Evolutionary conservation across 2,888 invertebrate genomes (phyloP).

Genomic region (Limenitis camilla): DNA sequence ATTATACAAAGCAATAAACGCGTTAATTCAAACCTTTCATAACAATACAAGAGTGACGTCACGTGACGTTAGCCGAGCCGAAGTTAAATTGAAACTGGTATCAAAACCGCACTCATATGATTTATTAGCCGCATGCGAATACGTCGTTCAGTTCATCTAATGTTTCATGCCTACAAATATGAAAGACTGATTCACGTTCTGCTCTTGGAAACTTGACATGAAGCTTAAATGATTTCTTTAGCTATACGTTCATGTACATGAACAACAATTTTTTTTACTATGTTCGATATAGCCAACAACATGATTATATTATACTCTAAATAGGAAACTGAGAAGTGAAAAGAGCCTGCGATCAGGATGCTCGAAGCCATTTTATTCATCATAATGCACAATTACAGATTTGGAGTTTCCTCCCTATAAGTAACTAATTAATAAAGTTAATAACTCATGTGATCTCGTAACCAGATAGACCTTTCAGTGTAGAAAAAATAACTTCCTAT

Average conservation of each 20-base stretch:
- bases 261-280: not conserved
- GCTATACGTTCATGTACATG: not conserved
- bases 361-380: too few relatives aligned
- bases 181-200: constrained; percentile 19
- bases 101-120: constrained; percentile 59
- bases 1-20: too few relatives aligned
- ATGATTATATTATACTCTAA: too few relatives aligned
- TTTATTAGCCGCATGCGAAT: constrained; percentile 63
- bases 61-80: constrained; percentile 32
- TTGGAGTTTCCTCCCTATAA: too few relatives aligned
- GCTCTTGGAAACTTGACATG: not conserved
- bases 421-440: too few relatives aligned
- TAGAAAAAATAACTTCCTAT: too few relatives aligned
- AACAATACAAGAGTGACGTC: constrained; percentile 27
- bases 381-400: too few relatives aligned
- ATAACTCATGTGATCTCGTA: too few relatives aligned
- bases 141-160: constrained; percentile 35
- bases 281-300: too few relatives aligned
- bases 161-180: constrained; percentile 32
- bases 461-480: too few relatives aligned
- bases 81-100: constrained; percentile 73
- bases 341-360: too few relatives aligned
- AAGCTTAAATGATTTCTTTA: not conserved
- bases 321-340: too few relatives aligned
- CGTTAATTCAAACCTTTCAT: not conserved